Conservation (phyloP, 1,140 invertebrate species). For the Sesamia nonagrioides region DNA sequence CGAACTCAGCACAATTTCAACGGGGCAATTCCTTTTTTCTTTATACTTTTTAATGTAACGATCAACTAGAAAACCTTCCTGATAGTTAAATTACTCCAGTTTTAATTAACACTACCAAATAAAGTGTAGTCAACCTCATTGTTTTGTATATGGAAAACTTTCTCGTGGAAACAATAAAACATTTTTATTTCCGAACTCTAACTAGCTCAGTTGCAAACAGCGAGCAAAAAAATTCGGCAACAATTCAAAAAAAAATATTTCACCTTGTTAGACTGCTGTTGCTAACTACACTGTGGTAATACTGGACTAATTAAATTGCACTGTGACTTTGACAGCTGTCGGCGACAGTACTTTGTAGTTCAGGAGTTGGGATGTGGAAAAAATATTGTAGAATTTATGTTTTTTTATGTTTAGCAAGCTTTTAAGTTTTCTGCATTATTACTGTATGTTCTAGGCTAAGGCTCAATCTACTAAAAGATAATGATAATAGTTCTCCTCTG, state of each 20-base stretch:
- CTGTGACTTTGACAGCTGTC: conserved; percentile 43
- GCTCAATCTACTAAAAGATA: no score
- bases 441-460: no score
- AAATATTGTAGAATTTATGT: no score
- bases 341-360: conserved; percentile 31
- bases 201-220: conserved; percentile 5
- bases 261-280: conserved; percentile 30
- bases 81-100: not conserved
- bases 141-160: not conserved
- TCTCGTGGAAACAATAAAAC: not conserved
- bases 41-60: not conserved
- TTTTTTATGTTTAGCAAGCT: no score
- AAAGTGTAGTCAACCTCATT: not conserved
- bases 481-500: no score
- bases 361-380: conserved; percentile 16
- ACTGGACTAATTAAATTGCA: conserved; percentile 46
- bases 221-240: conserved; percentile 18
- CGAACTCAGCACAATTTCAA: no score
- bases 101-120: not conserved
- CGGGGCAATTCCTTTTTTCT: not conserved
- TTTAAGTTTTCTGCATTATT: no score
- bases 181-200: not conserved
- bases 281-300: conserved; percentile 37
- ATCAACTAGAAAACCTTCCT: not conserved
- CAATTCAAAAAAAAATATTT: conserved; percentile 38